Evolutionary conservation across 2,113 vertebrate genomes (phyloP).

Genomic region (Neogobius melanostomus): DNA sequence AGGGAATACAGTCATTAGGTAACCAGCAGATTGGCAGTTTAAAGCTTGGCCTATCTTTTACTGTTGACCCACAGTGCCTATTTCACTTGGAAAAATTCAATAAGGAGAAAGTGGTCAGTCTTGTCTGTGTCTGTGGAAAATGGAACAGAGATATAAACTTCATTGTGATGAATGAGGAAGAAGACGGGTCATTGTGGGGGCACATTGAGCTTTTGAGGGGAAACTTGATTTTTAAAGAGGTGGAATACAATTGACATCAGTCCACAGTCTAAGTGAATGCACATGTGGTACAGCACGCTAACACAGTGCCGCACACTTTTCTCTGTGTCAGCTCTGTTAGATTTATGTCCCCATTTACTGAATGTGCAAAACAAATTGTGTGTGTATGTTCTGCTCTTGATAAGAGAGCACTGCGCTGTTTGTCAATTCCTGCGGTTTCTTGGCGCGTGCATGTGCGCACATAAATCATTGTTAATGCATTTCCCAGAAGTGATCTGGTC

Average conservation of each 20-base stretch:
- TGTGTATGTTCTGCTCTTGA: slow-evolving; percentile 20
- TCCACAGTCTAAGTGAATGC: slow-evolving; percentile 54
- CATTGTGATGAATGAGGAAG: slow-evolving; percentile 59
- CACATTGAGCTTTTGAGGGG: slow-evolving; percentile 21
- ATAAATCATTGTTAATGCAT: slow-evolving; percentile 67
- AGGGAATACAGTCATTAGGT: slow-evolving; percentile 72
- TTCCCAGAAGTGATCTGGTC: slow-evolving; percentile 71
- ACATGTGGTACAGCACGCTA: slow-evolving; percentile 30
- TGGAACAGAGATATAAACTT: slow-evolving; percentile 53
- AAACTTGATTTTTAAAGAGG: slow-evolving; percentile 42
- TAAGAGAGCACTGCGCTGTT: slow-evolving; percentile 19
- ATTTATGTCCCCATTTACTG: slow-evolving; percentile 28
- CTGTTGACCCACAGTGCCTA: slow-evolving; percentile 57
- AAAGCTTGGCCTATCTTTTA: slow-evolving; percentile 64
- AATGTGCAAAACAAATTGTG: slow-evolving; percentile 30
- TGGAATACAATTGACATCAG: slow-evolving; percentile 47
- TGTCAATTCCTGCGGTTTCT: slow-evolving; percentile 25
- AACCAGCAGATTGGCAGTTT: slow-evolving; percentile 76
- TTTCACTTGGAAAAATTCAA: slow-evolving; percentile 74
- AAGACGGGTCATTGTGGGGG: slow-evolving; percentile 42
- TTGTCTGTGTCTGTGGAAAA: slow-evolving; percentile 62
- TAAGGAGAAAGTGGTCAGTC: slow-evolving; percentile 68
- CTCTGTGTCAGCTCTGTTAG: slow-evolving; percentile 28
- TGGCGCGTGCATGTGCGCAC: slow-evolving; percentile 15
- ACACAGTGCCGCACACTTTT: neutral